These are phyloP conservation scores for Mobula birostris DNA, from an alignment of 2,113 vertebrate species.

Conservation along the genomic window DNA sequence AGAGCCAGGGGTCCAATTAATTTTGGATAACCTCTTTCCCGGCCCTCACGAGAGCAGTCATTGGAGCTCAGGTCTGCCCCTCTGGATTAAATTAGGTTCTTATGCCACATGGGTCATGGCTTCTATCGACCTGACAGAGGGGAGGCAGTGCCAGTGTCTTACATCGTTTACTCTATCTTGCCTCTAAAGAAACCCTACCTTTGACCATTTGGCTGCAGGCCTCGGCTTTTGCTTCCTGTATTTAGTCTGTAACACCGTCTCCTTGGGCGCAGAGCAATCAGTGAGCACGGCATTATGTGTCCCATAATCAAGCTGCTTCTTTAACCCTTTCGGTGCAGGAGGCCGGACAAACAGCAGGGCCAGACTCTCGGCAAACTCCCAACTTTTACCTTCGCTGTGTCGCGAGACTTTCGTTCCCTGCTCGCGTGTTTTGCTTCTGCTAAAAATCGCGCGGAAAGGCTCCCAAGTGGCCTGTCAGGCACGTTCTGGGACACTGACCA, in stretches of 20 bases:
- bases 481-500: not conserved
- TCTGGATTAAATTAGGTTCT: conserved; percentile 15
- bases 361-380: not conserved
- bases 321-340: not conserved
- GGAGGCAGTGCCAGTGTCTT: not conserved
- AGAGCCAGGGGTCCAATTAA: not conserved
- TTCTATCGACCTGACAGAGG: not conserved
- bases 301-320: not conserved
- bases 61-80: not conserved
- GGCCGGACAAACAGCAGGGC: not conserved
- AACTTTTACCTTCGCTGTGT: not conserved
- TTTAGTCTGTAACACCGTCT: conserved; percentile 23
- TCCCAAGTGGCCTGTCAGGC: not conserved
- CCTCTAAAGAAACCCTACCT: conserved; percentile 10
- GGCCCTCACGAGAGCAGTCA: not conserved
- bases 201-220: not conserved
- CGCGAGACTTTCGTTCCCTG: not conserved
- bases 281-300: conserved; percentile 21
- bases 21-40: not conserved
- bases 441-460: not conserved
- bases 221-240: conserved; percentile 1
- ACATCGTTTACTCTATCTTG: not conserved
- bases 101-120: not conserved
- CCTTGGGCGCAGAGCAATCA: conserved; percentile 24
- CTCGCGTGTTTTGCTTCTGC: not conserved